phyloP scores from a whole-genome alignment of 2,113 vertebrate genomes.

The Alligator sinensis region DNA sequence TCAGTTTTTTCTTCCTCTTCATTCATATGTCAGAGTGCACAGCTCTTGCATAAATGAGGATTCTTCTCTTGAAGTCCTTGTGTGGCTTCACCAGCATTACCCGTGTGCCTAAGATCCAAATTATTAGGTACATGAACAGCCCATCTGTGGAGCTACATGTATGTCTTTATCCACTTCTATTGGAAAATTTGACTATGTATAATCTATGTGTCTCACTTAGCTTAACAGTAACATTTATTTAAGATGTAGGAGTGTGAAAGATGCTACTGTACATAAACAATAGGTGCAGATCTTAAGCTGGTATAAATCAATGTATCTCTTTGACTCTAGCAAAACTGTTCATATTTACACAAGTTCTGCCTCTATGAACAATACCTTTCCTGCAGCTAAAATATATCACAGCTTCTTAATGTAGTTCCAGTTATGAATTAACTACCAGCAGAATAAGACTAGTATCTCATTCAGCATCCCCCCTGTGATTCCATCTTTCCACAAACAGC shows the following conservation, averaged over 20 bases:
- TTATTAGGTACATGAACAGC: background rate
- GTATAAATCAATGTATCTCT: background rate
- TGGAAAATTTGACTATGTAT: background rate
- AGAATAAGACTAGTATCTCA: background rate
- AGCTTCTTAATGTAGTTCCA: background rate
- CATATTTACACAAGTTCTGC: background rate
- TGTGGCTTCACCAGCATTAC: background rate
- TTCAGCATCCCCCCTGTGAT: background rate
- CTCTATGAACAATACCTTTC: background rate
- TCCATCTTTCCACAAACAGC: background rate
- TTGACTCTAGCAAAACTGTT: background rate
- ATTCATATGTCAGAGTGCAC: fast-evolving
- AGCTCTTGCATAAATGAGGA: background rate
- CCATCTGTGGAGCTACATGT: background rate
- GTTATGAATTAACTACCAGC: background rate
- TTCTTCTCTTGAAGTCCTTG: background rate
- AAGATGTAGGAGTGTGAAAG: background rate
- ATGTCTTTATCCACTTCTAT: background rate
- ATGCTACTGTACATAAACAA: background rate
- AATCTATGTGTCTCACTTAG: background rate
- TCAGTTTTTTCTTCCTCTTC: background rate
- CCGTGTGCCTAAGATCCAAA: background rate
- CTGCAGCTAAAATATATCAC: background rate
- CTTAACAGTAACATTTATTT: background rate
- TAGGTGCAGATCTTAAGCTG: background rate